Evolutionary conservation across 1,140 invertebrate genomes (phyloP).

Genomic region (Chionoecetes opilio): DNA sequence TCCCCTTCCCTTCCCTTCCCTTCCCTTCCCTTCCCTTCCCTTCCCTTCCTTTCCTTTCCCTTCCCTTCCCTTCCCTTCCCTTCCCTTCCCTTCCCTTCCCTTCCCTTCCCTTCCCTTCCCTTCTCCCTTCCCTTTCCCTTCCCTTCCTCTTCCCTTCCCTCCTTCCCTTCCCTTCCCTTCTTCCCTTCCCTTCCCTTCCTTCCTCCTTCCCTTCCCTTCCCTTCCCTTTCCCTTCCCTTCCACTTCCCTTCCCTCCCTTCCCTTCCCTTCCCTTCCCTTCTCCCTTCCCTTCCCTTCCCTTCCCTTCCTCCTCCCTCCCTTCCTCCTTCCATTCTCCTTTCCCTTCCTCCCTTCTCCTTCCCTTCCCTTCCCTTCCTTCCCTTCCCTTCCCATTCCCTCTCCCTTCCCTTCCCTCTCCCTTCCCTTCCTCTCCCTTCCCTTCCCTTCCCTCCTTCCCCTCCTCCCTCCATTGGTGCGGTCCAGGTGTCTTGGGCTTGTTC

Average conservation of each 20-base stretch:
- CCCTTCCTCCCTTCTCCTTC: not conserved
- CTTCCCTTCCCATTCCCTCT: not conserved
- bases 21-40: not conserved
- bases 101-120: not conserved
- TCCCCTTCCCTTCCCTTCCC: not conserved
- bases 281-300: not conserved
- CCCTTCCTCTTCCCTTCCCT: no score
- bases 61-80: not conserved
- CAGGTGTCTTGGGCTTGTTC: no score
- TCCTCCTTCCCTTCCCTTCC: not conserved
- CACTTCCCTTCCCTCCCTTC: not conserved
- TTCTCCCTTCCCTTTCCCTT: not conserved
- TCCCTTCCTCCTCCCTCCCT: not conserved
- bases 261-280: not conserved
- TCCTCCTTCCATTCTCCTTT: no score
- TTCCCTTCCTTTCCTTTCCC: not conserved
- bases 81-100: not conserved
- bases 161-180: not conserved
- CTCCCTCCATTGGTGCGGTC: no score
- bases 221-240: no score
- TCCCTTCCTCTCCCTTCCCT: not conserved
- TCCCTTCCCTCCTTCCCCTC: not conserved
- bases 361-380: not conserved
- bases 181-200: not conserved
- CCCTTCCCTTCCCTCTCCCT: not conserved